Percentiles rank a stretch among this genome's conserved stretches.
phyloP scores from a whole-genome alignment of 2,113 vertebrate species.

The Alces alces region DNA sequence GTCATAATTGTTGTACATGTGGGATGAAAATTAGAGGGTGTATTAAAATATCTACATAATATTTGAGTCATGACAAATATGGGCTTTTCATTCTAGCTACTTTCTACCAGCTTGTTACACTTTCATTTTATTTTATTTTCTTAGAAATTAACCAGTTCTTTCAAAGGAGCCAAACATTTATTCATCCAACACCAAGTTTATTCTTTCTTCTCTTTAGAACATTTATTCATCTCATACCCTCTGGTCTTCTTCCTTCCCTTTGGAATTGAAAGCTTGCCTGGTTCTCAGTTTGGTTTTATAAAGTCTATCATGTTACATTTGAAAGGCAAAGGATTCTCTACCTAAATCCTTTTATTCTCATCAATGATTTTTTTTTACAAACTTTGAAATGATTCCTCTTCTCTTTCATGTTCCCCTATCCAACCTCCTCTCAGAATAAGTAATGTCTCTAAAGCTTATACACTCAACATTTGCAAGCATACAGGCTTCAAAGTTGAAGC shows the following conservation, averaged over 20 bases:
- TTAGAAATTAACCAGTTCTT: background rate
- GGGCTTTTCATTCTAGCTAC: background rate
- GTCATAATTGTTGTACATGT: constrained; percentile 21
- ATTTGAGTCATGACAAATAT: constrained; percentile 14
- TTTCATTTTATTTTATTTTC: background rate
- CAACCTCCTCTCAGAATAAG: background rate
- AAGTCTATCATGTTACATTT: background rate
- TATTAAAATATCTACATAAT: background rate
- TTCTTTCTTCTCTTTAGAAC: background rate
- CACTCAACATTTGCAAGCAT: background rate
- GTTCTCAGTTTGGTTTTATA: background rate
- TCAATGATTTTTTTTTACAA: background rate
- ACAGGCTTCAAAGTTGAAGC: background rate
- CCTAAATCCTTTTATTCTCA: background rate
- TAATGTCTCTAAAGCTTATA: background rate
- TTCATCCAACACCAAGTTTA: background rate
- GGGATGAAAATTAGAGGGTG: constrained; percentile 42
- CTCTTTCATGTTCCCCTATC: background rate
- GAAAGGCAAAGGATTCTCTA: background rate
- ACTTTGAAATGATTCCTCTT: background rate
- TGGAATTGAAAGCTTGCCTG: background rate
- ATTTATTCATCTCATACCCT: background rate
- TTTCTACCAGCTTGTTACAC: background rate
- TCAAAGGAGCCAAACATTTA: background rate
- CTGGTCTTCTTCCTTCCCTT: background rate